Percentiles rank a stretch among this genome's conserved stretches.
These are phyloP conservation scores for Psococerastis gibbosa DNA, from an alignment of 2,888 invertebrate genomes.

Conservation along the genomic window DNA sequence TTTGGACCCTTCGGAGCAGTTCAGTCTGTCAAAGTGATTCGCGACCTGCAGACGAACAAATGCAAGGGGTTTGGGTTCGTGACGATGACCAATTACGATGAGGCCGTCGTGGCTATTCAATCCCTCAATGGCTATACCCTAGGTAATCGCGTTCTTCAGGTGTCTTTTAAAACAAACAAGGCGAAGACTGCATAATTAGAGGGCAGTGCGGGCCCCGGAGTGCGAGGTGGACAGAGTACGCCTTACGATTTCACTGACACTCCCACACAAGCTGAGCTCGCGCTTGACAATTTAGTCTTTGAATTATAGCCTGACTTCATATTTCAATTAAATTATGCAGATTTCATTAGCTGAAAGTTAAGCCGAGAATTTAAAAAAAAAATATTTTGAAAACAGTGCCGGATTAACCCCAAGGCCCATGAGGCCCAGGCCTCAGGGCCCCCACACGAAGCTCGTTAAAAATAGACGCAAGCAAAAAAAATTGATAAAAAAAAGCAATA, in stretches of 20 bases:
- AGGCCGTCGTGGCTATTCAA: conserved; percentile 90
- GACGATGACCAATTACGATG: conserved; percentile 96
- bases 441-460: no score
- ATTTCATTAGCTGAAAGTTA: no score
- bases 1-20: conserved; percentile 97
- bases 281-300: neutral
- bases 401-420: no score
- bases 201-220: conserved; percentile 1
- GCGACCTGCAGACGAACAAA: conserved; percentile 88
- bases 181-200: conserved; percentile 33
- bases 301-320: no score
- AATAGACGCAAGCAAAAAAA: no score
- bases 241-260: neutral
- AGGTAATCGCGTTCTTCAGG: conserved; percentile 88
- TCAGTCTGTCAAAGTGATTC: conserved; percentile 90
- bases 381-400: no score
- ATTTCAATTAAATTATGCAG: no score
- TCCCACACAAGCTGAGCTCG: neutral
- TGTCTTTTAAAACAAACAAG: conserved; percentile 91
- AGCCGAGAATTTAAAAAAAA: no score
- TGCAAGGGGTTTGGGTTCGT: conserved; percentile 98
- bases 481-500: no score
- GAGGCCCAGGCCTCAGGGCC: no score
- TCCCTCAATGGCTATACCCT: conserved; percentile 90
- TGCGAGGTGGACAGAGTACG: neutral